A percentile compares a stretch with the other conserved stretches of the same genome.
Evolutionary conservation across 2,888 invertebrate genomes (phyloP).

Genomic region (Argyresthia albistria): DNA sequence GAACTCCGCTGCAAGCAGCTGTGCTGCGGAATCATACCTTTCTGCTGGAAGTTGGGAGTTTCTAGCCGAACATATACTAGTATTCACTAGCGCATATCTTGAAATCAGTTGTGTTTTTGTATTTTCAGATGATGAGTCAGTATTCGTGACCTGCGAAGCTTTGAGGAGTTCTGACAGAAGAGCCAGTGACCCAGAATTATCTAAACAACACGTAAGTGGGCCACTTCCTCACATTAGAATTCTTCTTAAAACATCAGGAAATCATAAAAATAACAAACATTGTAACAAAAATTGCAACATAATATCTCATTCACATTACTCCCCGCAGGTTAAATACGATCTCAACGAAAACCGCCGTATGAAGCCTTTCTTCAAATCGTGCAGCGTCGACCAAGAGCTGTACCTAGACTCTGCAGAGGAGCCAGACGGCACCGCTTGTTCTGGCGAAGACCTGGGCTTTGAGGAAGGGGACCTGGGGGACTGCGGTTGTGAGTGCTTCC

Average conservation of each 20-base stretch:
- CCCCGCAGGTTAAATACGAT: slow-evolving; percentile 3
- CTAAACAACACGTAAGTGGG: slow-evolving; percentile 38
- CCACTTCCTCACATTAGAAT: too few species aligned
- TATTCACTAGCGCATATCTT: too few species aligned
- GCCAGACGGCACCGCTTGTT: slow-evolving; percentile 19
- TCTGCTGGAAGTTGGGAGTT: too few species aligned
- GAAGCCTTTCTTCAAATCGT: slow-evolving; percentile 19
- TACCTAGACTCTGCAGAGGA: slow-evolving; percentile 29
- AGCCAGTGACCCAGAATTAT: slow-evolving; percentile 35
- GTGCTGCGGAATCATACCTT: too few species aligned
- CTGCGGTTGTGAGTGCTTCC: slow-evolving; percentile 43
- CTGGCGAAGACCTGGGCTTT: slow-evolving; percentile 53
- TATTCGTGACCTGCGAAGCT: slow-evolving; percentile 51
- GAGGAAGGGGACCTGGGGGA: slow-evolving; percentile 40
- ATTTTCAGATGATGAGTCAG: slow-evolving; percentile 49
- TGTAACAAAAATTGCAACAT: too few species aligned
- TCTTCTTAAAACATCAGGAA: too few species aligned
- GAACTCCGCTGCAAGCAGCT: too few species aligned
- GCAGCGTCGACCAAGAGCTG: slow-evolving; percentile 31
- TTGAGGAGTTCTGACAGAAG: slow-evolving; percentile 26
- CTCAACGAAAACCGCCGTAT: neutral
- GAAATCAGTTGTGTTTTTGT: neutral
- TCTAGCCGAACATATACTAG: too few species aligned
- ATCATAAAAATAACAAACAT: too few species aligned
- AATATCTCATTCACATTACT: neutral